Evolutionary conservation across 2,888 invertebrate genomes (phyloP).

Genomic region (Spatulosminthurus flaviceps): DNA sequence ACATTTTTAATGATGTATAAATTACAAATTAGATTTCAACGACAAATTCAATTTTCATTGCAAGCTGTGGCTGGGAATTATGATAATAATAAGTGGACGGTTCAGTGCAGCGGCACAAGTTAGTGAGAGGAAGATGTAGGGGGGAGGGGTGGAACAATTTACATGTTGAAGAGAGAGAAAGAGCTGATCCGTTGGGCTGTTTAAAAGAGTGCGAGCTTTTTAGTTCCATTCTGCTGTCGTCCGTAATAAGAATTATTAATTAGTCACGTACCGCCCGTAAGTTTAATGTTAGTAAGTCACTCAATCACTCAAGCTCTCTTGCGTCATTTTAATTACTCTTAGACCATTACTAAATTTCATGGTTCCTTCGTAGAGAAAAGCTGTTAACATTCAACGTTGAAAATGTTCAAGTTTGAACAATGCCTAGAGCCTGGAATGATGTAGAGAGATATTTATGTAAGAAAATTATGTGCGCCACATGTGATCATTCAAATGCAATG

Average conservation of each 20-base stretch:
- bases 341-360: neutral
- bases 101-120: too few species aligned
- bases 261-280: slow-evolving; percentile 28
- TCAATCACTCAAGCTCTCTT: neutral
- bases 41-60: neutral
- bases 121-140: neutral
- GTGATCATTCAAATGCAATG: too few species aligned
- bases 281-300: slow-evolving; percentile 35
- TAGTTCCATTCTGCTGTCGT: too few species aligned
- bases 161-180: neutral
- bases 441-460: neutral
- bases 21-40: slow-evolving; percentile 24
- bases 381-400: neutral
- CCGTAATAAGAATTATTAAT: slow-evolving; percentile 25
- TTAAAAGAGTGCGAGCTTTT: too few species aligned
- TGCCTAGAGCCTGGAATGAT: too few species aligned
- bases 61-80: neutral
- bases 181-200: neutral
- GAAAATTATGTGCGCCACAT: too few species aligned
- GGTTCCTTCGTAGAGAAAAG: neutral
- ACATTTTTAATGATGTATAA: slow-evolving; percentile 5
- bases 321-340: slow-evolving; percentile 21
- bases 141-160: neutral
- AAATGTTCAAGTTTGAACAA: too few species aligned
- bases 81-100: neutral